Conservation (phyloP, 2,797 vertebrate genomes). For the Fringilla coelebs region DNA sequence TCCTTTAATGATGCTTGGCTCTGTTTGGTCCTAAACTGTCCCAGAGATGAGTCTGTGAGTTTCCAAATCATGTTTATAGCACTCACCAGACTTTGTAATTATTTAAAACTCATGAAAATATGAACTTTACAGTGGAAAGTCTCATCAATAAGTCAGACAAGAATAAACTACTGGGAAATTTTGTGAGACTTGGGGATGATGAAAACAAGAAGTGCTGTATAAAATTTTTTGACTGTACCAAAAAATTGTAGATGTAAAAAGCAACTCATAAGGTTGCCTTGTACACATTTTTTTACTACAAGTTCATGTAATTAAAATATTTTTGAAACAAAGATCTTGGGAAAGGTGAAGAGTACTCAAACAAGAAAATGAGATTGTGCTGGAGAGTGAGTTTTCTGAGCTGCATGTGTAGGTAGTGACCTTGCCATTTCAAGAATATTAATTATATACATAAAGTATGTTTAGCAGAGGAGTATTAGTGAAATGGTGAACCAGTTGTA, state of each 20-base stretch:
- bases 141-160: not conserved
- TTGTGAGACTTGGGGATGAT: not conserved
- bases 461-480: not conserved
- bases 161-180: not conserved
- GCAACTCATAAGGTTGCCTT: not conserved
- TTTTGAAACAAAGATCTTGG: not conserved
- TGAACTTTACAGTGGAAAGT: not conserved
- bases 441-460: not conserved
- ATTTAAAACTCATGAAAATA: not conserved
- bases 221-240: not conserved
- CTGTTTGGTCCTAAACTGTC: not conserved
- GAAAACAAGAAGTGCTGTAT: not conserved
- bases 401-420: not conserved
- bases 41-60: not conserved
- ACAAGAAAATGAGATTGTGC: not conserved
- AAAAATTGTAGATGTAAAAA: not conserved
- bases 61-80: not conserved
- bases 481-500: not conserved
- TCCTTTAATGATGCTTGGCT: not conserved
- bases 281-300: not conserved
- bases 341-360: not conserved
- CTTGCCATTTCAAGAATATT: not conserved
- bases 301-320: not conserved
- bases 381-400: not conserved
- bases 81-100: not conserved